phyloP scores from a whole-genome alignment of 2,888 invertebrate genomes.

The Tortricodes alternella region DNA sequence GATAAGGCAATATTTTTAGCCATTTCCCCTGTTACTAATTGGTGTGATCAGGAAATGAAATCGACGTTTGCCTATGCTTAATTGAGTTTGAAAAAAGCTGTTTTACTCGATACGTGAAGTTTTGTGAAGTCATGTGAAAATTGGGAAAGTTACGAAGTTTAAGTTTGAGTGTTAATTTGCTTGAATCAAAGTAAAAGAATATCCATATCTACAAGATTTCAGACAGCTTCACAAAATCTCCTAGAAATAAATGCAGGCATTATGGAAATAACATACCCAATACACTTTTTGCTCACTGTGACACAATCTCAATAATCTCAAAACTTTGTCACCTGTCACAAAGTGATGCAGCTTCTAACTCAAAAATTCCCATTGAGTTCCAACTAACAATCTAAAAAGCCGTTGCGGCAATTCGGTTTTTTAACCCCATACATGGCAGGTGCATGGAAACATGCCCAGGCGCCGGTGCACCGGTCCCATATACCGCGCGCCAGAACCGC shows the following conservation, averaged over 20 bases:
- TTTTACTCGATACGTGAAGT: background rate
- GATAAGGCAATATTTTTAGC: slow-evolving; percentile 23
- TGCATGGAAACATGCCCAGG: slow-evolving; percentile 29
- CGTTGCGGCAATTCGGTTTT: slow-evolving; percentile 29
- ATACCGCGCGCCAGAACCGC: slow-evolving; percentile 4
- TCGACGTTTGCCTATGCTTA: slow-evolving; percentile 24
- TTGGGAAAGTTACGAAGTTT: too few relatives aligned
- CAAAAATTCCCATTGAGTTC: slow-evolving; percentile 24
- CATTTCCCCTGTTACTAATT: slow-evolving; percentile 21
- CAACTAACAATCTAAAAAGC: slow-evolving; percentile 27
- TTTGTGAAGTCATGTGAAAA: background rate
- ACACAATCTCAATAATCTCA: slow-evolving; percentile 5
- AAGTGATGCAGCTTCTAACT: slow-evolving; percentile 18
- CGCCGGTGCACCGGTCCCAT: slow-evolving; percentile 27
- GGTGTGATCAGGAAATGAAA: slow-evolving; percentile 29
- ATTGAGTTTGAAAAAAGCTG: slow-evolving; percentile 15
- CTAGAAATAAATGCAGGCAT: too few relatives aligned
- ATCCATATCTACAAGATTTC: too few relatives aligned
- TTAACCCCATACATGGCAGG: slow-evolving; percentile 30
- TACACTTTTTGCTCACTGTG: background rate
- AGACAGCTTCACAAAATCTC: too few relatives aligned
- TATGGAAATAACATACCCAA: background rate
- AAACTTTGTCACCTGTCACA: slow-evolving; percentile 27
- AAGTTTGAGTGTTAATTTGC: too few relatives aligned
- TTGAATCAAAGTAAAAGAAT: too few relatives aligned